Percentiles rank a stretch among this genome's conserved stretches.
phyloP scores from a whole-genome alignment of 2,888 invertebrate species.

The Ochropleura plecta region DNA sequence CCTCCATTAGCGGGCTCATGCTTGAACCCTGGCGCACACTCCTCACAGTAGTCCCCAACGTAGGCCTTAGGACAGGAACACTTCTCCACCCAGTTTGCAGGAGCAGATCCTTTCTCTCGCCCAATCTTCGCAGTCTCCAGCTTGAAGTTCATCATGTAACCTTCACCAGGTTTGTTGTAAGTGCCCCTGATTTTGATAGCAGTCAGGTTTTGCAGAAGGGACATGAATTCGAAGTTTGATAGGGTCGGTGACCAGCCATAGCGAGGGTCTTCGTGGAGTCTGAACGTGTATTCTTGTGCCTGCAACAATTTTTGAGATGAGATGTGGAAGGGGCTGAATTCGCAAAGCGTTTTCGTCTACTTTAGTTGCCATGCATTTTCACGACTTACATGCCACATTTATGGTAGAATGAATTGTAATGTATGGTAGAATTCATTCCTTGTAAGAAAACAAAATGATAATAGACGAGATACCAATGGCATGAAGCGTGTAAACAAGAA shows the following conservation, averaged over 20 bases:
- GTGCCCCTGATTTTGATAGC: slow-evolving; percentile 98
- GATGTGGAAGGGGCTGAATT: not conserved
- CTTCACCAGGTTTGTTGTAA: slow-evolving; percentile 95
- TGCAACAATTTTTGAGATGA: slow-evolving; percentile 75
- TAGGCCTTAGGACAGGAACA: slow-evolving; percentile 97
- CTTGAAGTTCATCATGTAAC: slow-evolving; percentile 97
- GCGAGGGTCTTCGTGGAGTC: slow-evolving; percentile 97
- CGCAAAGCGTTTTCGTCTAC: not conserved
- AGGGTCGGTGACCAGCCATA: slow-evolving; percentile 98
- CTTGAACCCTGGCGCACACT: slow-evolving; percentile 98
- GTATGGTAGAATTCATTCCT: not conserved
- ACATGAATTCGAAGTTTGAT: slow-evolving; percentile 96
- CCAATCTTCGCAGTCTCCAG: slow-evolving; percentile 97
- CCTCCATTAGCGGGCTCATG: slow-evolving; percentile 98
- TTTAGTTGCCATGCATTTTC: not conserved
- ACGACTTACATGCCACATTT: not conserved
- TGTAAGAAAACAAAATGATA: not conserved
- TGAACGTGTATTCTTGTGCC: slow-evolving; percentile 95
- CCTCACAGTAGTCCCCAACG: slow-evolving; percentile 99
- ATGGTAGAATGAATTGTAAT: not conserved
- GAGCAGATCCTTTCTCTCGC: slow-evolving; percentile 91
- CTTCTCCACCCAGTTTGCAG: slow-evolving; percentile 98
- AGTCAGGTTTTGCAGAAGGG: slow-evolving; percentile 97
- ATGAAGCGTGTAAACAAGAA: not conserved
- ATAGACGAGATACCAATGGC: not conserved